Evolutionary conservation across 2,888 invertebrate species (phyloP).

Genomic region (Leptinotarsa rubiginosa): DNA sequence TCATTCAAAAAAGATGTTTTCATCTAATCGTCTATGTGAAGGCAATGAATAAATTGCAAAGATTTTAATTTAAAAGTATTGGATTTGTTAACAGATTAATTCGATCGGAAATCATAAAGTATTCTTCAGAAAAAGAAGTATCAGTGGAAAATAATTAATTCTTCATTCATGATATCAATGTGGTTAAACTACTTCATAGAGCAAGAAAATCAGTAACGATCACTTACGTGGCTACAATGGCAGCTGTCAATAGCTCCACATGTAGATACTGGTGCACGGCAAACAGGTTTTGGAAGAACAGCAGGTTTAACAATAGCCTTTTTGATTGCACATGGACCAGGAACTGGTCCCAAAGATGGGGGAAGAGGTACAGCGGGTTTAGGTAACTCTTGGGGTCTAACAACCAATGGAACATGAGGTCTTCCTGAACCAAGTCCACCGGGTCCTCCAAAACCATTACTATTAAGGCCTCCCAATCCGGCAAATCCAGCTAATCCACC

Average conservation of each 20-base stretch:
- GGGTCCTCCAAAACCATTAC: background rate
- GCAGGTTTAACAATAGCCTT: conserved; percentile 62
- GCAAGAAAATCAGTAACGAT: conserved; percentile 2
- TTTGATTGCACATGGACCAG: conserved; percentile 58
- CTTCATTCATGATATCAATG: too few species aligned
- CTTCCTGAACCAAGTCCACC: conserved; percentile 8
- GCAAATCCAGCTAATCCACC: background rate
- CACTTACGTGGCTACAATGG: conserved; percentile 2
- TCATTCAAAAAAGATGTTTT: too few species aligned
- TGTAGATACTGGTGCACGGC: conserved; percentile 29
- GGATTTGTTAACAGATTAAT: too few species aligned
- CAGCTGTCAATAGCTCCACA: conserved; percentile 18
- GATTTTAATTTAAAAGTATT: too few species aligned
- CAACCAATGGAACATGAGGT: conserved; percentile 54
- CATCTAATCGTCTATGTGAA: too few species aligned
- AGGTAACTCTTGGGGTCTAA: conserved; percentile 58
- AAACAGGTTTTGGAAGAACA: conserved; percentile 58
- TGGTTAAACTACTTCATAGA: background rate
- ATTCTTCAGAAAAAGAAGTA: too few species aligned
- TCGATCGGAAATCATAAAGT: too few species aligned
- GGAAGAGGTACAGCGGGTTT: conserved; percentile 43
- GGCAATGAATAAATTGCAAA: too few species aligned
- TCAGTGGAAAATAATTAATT: too few species aligned
- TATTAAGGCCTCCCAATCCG: conserved; percentile 6
- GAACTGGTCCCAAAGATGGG: conserved; percentile 52